Percentiles rank a stretch among this genome's conserved stretches.
Evolutionary conservation across 2,113 vertebrate genomes (phyloP).

Genomic region (Eleginops maclovinus): DNA sequence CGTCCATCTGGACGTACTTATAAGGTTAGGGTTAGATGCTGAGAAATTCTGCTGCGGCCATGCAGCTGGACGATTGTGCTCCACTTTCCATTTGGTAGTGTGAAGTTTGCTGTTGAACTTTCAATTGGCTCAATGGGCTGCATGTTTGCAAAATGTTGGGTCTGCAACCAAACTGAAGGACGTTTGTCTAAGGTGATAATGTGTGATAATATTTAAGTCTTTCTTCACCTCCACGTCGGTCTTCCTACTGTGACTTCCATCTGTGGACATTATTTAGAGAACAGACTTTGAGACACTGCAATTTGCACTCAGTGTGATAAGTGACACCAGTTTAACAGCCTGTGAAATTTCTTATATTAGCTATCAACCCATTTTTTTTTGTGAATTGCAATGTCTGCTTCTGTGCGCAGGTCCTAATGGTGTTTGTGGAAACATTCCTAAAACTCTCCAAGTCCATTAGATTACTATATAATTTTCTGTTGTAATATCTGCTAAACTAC

Average conservation of each 20-base stretch:
- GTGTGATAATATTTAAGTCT: not conserved
- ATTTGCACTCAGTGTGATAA: constrained; percentile 19
- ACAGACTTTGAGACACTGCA: constrained; percentile 8
- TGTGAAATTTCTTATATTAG: not conserved
- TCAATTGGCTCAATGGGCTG: no score
- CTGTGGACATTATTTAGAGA: constrained; percentile 15
- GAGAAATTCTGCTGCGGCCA: no score
- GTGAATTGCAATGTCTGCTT: not conserved
- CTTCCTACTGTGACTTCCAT: constrained; percentile 10
- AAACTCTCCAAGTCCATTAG: not conserved
- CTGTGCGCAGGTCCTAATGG: not conserved
- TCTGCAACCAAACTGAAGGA: no score
- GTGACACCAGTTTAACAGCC: constrained; percentile 21
- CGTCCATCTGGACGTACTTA: no score
- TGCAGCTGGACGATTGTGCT: no score
- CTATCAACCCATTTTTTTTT: not conserved
- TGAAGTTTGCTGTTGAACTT: no score
- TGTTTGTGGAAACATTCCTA: not conserved
- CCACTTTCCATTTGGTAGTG: no score
- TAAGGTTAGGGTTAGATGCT: no score
- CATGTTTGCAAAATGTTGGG: no score
- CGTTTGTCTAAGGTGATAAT: no score
- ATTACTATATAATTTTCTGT: not conserved
- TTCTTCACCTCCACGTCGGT: constrained; percentile 2
- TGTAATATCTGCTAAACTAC: not conserved